These are phyloP conservation scores for Botia kubotai DNA, from an alignment of 2,797 vertebrate species.

Conservation along the genomic window DNA sequence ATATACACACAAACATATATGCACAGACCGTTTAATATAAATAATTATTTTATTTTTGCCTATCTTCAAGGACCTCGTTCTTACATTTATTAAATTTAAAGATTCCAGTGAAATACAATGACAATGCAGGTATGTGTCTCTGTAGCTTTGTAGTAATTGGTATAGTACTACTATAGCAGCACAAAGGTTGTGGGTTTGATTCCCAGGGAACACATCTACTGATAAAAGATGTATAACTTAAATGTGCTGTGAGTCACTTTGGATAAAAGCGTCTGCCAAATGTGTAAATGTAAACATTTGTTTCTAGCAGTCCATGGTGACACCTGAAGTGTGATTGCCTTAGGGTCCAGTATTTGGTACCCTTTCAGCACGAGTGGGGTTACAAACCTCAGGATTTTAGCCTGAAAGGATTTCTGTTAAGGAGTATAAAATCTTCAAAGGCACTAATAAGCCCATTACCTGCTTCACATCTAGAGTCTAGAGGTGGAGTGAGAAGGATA, in stretches of 20 bases:
- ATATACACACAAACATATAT: neutral
- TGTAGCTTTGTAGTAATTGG: no score
- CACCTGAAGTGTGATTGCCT: conserved; percentile 53
- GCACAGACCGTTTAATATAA: neutral
- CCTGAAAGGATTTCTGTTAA: conserved; percentile 62
- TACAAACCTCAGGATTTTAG: conserved; percentile 47
- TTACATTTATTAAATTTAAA: conserved; percentile 6
- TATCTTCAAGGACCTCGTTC: neutral
- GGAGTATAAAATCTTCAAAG: conserved; percentile 65
- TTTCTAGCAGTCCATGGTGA: neutral
- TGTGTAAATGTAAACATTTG: neutral
- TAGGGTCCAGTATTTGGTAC: conserved; percentile 49
- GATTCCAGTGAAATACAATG: neutral
- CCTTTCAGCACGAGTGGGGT: conserved; percentile 52
- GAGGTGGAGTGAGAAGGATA: conserved; percentile 61
- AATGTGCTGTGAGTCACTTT: no score
- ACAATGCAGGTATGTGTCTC: no score
- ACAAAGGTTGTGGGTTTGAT: no score
- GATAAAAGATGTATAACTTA: no score
- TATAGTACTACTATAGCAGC: no score
- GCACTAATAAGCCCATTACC: conserved; percentile 70
- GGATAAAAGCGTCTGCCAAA: no score
- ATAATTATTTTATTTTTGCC: neutral
- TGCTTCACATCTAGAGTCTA: conserved; percentile 51
- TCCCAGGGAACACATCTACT: no score